Evolutionary conservation across 2,113 vertebrate species (phyloP).

Genomic region (Notothenia rossii): DNA sequence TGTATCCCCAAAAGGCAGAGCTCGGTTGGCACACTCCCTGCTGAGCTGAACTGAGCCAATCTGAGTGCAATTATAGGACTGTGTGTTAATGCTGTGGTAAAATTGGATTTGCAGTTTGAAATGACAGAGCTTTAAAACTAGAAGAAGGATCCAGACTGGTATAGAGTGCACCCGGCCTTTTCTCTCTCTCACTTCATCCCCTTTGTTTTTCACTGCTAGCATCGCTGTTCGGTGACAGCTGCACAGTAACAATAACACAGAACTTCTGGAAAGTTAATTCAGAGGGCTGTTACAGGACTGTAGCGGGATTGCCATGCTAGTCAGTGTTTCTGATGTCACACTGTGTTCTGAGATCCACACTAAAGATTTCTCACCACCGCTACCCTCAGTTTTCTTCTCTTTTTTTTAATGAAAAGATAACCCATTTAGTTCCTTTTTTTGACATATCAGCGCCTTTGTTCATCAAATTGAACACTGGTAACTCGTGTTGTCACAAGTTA

Average conservation of each 20-base stretch:
- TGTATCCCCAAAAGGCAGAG: conserved; percentile 29
- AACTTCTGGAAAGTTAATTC: conserved; percentile 62
- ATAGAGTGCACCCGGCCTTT: neutral
- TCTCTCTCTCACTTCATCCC: conserved; percentile 42
- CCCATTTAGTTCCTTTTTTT: too few species aligned
- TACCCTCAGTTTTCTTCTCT: too few species aligned
- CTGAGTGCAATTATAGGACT: conserved; percentile 40
- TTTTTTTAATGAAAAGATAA: too few species aligned
- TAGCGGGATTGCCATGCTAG: neutral
- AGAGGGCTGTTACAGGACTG: neutral
- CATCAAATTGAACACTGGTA: too few species aligned
- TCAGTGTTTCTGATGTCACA: too few species aligned
- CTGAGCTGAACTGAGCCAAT: conserved; percentile 30
- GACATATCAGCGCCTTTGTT: too few species aligned
- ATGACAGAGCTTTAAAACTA: conserved; percentile 40
- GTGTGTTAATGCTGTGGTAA: conserved; percentile 41
- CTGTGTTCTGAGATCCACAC: too few species aligned
- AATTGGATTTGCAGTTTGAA: conserved; percentile 45
- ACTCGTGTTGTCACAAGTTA: too few species aligned
- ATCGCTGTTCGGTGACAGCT: conserved; percentile 57
- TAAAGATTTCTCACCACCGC: too few species aligned
- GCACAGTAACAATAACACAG: conserved; percentile 69
- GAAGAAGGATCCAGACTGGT: conserved; percentile 62
- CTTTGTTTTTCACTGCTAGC: conserved; percentile 47
- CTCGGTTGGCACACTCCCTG: conserved; percentile 23